Evolutionary conservation across 1,140 invertebrate species (phyloP), one percentile per base, ranked within the genome.

Genomic region (Formica selysi): DNA sequence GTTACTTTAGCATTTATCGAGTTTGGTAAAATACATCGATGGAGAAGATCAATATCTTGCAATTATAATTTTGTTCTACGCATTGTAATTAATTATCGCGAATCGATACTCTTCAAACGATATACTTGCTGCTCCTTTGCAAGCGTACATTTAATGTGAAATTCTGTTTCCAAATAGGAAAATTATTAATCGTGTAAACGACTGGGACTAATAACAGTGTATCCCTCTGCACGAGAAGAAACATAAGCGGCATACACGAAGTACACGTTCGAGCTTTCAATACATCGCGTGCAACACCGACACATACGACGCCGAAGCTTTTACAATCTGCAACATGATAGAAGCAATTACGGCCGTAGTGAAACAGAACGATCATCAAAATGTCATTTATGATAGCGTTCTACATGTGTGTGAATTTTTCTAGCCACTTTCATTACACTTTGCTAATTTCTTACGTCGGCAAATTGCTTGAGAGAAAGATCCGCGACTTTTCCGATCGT

Each of bases 241-340:
- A 79, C 65, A 51, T 51, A 76, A 79, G 44, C 26, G n/a, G 44
- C n/a, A 19, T n/a, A 16, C 11, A 26, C 48, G 1, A 54, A 65
- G 59, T 16, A 84, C 41, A 13, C 16, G 16, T 51, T 64, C 38
- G 22, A 76, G 19, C 1, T 44, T 32, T 89, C 16, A 89, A 38
- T 85, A 88, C 81, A 88, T 86, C 1, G 88, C 81, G 11, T 73
- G 65, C 5, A 89, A 57, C 59, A 89, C 54, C 0, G 87, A 89
- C 11, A 89, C 26, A 6, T 89, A 89, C 19, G 88, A 89, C 4
- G 68, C 87, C 22, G 88, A 89, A 51, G 74, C 68, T 59, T 76
- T 89, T 11, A 89, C 3, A 13, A 89, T 54, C 87, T 89, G 65
- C 13, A 88, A 89, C 32, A 54, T 65, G 44, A 54, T 41, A 85